Conservation (phyloP, 2,113 vertebrate species). For the Peromyscus maniculatus region DNA sequence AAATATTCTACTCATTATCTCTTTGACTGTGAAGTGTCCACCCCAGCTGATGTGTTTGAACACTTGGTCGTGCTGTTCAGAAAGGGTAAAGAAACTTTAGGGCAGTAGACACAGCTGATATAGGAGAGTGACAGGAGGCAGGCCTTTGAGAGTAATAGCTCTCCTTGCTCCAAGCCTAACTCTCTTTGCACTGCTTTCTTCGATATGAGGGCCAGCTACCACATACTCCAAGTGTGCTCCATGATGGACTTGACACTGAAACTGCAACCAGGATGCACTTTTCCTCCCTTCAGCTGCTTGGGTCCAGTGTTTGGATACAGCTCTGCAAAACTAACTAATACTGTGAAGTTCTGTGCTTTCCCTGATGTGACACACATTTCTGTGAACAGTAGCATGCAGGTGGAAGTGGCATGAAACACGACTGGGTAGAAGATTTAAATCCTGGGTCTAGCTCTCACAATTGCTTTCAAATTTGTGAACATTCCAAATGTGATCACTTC, state of each 20-base stretch:
- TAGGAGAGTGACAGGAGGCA: neutral
- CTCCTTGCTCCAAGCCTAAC: too few relatives aligned
- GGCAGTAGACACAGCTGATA: neutral
- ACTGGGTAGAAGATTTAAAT: neutral
- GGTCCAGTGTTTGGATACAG: neutral
- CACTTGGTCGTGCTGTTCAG: neutral
- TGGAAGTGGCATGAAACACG: neutral
- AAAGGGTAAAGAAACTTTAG: neutral
- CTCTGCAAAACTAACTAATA: neutral
- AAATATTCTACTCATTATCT: neutral
- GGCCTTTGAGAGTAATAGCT: neutral
- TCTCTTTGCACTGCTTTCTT: neutral
- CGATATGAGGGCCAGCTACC: neutral
- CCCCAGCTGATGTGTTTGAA: too few relatives aligned
- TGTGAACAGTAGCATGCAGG: neutral
- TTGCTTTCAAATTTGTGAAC: neutral
- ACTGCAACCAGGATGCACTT: too few relatives aligned
- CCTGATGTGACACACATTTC: neutral
- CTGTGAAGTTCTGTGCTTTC: neutral
- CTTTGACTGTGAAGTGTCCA: neutral
- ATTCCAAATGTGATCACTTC: neutral
- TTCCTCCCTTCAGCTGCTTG: neutral
- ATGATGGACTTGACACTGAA: neutral
- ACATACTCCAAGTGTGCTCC: fast-evolving
- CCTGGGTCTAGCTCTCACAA: fast-evolving